These are phyloP conservation scores for Neelides folsomi DNA, from an alignment of 2,888 invertebrate species.

Conservation along the genomic window DNA sequence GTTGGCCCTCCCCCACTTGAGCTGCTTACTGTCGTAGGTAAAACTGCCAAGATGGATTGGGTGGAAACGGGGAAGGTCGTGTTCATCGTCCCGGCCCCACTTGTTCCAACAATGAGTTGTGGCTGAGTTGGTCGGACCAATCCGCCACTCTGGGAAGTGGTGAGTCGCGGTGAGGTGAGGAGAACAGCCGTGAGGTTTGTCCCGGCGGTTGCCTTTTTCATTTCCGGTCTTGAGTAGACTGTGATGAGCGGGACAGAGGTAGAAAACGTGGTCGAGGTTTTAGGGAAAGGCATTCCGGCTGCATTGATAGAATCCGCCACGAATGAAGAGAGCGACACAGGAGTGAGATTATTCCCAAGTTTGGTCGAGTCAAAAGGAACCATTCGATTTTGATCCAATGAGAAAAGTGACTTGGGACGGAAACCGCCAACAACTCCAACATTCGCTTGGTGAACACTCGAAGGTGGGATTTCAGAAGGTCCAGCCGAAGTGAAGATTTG, in stretches of 20 bases:
- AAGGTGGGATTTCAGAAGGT: conserved; percentile 35
- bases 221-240: conserved; percentile 15
- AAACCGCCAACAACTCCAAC: conserved; percentile 35
- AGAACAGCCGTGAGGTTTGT: conserved; percentile 13
- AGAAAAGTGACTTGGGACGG: conserved; percentile 21
- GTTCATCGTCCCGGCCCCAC: neutral
- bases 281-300: conserved; percentile 26
- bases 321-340: conserved; percentile 15
- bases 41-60: no score
- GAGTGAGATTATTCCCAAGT: neutral
- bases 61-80: no score
- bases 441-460: conserved; percentile 36
- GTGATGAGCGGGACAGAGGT: conserved; percentile 12
- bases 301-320: conserved; percentile 33
- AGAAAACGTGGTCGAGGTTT: conserved; percentile 9
- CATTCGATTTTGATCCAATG: neutral
- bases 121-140: no score
- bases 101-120: no score
- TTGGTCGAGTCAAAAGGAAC: neutral
- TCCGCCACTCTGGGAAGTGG: conserved; percentile 11
- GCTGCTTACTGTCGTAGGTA: no score
- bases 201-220: conserved; percentile 8
- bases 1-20: no score
- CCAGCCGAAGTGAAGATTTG: no score
- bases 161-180: conserved; percentile 12